A percentile compares a stretch with the other conserved stretches of the same genome.
Evolutionary conservation across 2,113 vertebrate genomes (phyloP).

Genomic region (Xiphophorus hellerii): DNA sequence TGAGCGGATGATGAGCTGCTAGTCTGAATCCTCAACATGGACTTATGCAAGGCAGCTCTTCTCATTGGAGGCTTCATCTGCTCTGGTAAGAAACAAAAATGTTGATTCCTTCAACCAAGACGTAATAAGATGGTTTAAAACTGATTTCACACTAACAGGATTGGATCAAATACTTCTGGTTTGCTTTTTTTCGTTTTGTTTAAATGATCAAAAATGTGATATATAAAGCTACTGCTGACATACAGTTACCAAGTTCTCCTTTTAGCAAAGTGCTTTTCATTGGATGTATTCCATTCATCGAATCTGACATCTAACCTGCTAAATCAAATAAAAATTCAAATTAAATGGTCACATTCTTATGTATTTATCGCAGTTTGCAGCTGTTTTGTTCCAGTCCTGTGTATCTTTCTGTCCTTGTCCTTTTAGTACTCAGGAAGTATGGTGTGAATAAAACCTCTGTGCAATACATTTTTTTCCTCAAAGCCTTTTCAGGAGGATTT

Average conservation of each 20-base stretch:
- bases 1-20: constrained; percentile 47
- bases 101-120: neutral
- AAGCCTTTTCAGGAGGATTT: neutral
- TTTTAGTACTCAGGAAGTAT: neutral
- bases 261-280: neutral
- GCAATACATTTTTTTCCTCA: neutral
- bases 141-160: neutral
- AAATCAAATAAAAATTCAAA: neutral
- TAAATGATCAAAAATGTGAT: neutral
- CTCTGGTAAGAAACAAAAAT: constrained; percentile 64
- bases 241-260: neutral
- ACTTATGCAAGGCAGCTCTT: constrained; percentile 55
- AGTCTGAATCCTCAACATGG: constrained; percentile 68
- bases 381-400: neutral
- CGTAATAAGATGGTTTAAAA: neutral
- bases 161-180: neutral
- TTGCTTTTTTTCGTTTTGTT: neutral
- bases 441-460: neutral
- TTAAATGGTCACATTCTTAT: neutral
- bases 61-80: constrained; percentile 65
- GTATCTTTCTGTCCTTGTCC: neutral
- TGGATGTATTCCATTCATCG: neutral
- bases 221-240: neutral
- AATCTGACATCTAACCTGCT: neutral
- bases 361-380: neutral